Conservation (phyloP, 2,113 vertebrate genomes). For the Grallaria varia region DNA sequence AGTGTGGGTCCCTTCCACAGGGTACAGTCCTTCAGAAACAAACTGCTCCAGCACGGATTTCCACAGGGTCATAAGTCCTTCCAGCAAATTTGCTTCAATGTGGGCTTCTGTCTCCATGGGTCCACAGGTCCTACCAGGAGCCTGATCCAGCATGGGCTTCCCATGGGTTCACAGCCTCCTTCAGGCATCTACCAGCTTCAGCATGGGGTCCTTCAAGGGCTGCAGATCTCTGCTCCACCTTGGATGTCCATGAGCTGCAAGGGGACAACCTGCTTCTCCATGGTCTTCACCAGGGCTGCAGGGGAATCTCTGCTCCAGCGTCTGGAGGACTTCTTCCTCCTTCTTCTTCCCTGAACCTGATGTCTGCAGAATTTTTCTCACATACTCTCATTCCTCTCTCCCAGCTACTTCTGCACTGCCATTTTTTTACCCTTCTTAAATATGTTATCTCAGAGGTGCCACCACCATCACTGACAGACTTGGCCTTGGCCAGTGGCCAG, state of each 20-base stretch:
- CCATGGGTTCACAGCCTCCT: neutral
- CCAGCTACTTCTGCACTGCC: neutral
- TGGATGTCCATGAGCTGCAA: neutral
- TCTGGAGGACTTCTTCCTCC: neutral
- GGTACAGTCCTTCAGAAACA: too few relatives aligned
- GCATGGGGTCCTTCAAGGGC: accelerated
- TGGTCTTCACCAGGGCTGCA: neutral
- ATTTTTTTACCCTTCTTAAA: accelerated
- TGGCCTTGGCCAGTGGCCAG: neutral
- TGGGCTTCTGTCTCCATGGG: neutral
- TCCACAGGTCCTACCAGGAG: neutral
- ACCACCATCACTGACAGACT: neutral
- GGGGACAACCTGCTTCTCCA: neutral
- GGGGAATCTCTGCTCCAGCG: neutral
- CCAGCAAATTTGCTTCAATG: neutral
- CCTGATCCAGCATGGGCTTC: too few relatives aligned
- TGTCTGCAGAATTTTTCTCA: neutral
- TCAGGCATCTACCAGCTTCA: neutral
- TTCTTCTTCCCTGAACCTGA: neutral
- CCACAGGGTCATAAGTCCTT: neutral
- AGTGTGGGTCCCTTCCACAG: neutral
- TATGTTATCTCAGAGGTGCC: neutral
- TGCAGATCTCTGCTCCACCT: neutral
- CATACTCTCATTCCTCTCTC: neutral
- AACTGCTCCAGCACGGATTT: too few relatives aligned